phyloP scores from a whole-genome alignment of 1,140 invertebrate species.

The Cydia splendana region DNA sequence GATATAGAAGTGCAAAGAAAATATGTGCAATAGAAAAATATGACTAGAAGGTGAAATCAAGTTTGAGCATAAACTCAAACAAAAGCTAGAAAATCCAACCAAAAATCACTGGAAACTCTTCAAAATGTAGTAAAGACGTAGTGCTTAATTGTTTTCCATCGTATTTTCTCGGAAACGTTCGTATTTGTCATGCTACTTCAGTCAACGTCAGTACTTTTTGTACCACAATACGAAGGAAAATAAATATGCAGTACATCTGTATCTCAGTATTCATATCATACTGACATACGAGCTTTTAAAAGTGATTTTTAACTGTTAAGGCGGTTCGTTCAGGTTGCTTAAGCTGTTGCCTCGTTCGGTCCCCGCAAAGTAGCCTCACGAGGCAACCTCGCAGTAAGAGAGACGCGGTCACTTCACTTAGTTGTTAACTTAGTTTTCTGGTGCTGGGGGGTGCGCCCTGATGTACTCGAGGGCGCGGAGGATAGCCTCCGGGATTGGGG shows the following conservation, averaged over 20 bases:
- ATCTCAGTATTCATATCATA: no score
- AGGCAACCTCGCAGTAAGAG: neutral
- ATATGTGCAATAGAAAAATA: constrained; percentile 24
- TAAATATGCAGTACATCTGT: neutral
- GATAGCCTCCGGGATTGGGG: constrained; percentile 81
- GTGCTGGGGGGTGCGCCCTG: constrained; percentile 69
- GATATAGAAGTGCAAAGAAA: constrained; percentile 13
- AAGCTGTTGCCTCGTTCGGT: no score
- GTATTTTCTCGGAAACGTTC: no score
- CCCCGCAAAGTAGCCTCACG: no score
- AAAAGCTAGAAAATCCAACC: neutral
- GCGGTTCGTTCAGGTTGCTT: no score
- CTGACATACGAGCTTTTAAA: no score
- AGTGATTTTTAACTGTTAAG: no score
- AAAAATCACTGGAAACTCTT: neutral
- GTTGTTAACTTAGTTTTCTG: constrained; percentile 38
- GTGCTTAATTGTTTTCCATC: no score
- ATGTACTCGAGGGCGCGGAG: constrained; percentile 77
- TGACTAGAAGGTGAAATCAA: constrained; percentile 2
- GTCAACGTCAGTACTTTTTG: no score
- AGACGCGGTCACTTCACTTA: neutral
- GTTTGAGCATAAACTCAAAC: neutral
- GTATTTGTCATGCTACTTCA: no score
- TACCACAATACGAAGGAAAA: no score
- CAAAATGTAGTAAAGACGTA: neutral